Base-by-base conservation (phyloP, 1,140 invertebrate genomes). In the Ceratosolen fusciceps region DNA sequence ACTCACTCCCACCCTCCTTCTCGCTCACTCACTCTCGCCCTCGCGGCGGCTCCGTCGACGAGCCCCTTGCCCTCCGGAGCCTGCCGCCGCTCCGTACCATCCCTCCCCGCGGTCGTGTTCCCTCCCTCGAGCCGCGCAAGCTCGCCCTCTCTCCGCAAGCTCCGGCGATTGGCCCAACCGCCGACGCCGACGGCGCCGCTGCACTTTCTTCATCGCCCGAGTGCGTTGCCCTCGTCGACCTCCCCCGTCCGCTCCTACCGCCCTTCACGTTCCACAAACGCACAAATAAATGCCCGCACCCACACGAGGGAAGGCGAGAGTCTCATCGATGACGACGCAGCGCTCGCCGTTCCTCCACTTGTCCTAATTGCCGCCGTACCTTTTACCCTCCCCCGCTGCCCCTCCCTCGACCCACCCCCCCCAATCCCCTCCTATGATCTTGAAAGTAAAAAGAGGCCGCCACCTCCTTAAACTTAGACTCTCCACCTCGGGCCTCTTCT, bases 1-100 rank as follows among this genome's bases (percentile, higher is more conserved):
- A 68, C 58, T 65, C 65, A 7, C 73, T 60, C 72, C 29, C 72
- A n/a, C 78, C 37, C 67, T 49, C 47, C 16, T 54, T 58, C 79
- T 80, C 31, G 2, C 68, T 39, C 68, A 47, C 21, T 43, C 34
- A 58, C 52, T 58, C 65, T 56, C 74, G 14, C 29, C 47, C 47
- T 31, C 47, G 14, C 37, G 31, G 21, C 8, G 0, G 24, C 52
- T 54, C n/a, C 74, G 34, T 29, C 52, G 12, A 16, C 10, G 43
- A 14, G 29, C 62, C 47, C 7, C 62, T 65, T 31, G 34, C 62
- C 12, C 72, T 56, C 72, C 29, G 29, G 19, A 12, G 1, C 58
- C 21, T 71, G 65, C 47, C 2, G 24, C 26, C 67, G 52, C 54
- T 54, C 54, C 65, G 39, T 75, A 37, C 49, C 72, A 16, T 14